These are phyloP conservation scores for Stenurella melanura DNA, from an alignment of 2,888 invertebrate species.

Conservation along the genomic window DNA sequence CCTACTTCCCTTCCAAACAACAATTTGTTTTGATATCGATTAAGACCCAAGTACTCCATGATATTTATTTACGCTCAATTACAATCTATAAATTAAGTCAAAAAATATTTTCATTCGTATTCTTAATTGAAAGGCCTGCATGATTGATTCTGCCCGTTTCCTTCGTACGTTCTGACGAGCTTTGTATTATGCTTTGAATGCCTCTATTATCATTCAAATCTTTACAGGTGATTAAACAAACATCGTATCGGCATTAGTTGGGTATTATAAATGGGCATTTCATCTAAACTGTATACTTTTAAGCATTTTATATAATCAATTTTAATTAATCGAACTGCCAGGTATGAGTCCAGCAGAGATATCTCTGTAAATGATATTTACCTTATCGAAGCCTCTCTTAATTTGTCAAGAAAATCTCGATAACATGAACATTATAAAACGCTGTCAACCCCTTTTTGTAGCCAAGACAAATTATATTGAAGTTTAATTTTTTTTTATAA, in stretches of 20 bases:
- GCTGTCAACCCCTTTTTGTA: too few relatives aligned
- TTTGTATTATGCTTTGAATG: slow-evolving; percentile 32
- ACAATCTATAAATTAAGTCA: not conserved
- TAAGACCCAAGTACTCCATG: too few relatives aligned
- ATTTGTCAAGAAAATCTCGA: too few relatives aligned
- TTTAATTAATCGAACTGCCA: slow-evolving; percentile 16
- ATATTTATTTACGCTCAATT: too few relatives aligned
- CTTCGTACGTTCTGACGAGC: slow-evolving; percentile 18
- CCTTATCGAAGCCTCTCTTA: not conserved
- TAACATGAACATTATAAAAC: too few relatives aligned
- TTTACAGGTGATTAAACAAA: slow-evolving; percentile 33
- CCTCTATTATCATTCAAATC: slow-evolving; percentile 34
- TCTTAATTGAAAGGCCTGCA: not conserved
- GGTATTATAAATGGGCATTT: slow-evolving; percentile 13
- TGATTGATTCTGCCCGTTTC: slow-evolving; percentile 30
- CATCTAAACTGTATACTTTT: slow-evolving; percentile 16
- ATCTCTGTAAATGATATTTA: not conserved
- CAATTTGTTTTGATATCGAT: too few relatives aligned
- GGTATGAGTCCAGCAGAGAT: not conserved
- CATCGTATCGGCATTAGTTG: slow-evolving; percentile 31
- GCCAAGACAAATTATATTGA: too few relatives aligned
- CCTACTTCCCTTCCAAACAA: too few relatives aligned
- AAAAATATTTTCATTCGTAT: not conserved
- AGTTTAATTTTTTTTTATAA: too few relatives aligned
- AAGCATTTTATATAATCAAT: not conserved